Base-by-base conservation (phyloP, 2,888 invertebrate species). In the Pammene aurita region DNA sequence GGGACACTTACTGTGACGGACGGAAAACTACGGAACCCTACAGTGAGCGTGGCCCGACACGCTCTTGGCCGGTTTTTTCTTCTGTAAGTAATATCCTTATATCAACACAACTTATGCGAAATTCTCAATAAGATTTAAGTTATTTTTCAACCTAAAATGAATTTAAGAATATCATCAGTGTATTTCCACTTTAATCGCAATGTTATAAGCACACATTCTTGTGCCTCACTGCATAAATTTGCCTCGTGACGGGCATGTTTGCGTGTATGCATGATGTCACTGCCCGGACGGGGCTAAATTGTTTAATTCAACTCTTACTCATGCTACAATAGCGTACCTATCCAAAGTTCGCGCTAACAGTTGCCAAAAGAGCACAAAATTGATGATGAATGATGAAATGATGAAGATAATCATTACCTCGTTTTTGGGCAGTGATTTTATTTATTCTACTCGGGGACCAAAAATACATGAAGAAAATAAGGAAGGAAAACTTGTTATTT, bases 251-350 rank as follows among this genome's bases (percentile, higher is more conserved):
- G 9, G 26, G 62, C 52, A 11, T 63, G 35, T 9, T 6, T 38
- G 16, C 41, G 2, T 4, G 4, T 26, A 26, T 26, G 10, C 34
- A 52, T 58, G 44, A 66, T 66, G 66, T 58, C 66, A 66, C 54
- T 54, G 63, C 58, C 66, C 60, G 52, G 35, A 58, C 41, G 42
- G 18, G 18, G 50, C 58, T 66, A 58, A 66, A 66, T 60, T 66
- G 66, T 52, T 66, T 66, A 66, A 60, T 66, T 60, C 60, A 66
- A 44, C 58, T 34, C 57, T 66, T 66, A 34, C 50, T 50, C 50
- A 66, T 41, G 50, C 56, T 14, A 41, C 44, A 56, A 48, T 57
- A 42, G 14, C 14, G 41, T 13, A n/a, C n/a, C n/a, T n/a, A 62
- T 52, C 13, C 41, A 52, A 62, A 62, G 62, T 62, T 58, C 57